Conservation (phyloP, 2,888 invertebrate genomes). For the Trissonchulus sp. region DNA sequence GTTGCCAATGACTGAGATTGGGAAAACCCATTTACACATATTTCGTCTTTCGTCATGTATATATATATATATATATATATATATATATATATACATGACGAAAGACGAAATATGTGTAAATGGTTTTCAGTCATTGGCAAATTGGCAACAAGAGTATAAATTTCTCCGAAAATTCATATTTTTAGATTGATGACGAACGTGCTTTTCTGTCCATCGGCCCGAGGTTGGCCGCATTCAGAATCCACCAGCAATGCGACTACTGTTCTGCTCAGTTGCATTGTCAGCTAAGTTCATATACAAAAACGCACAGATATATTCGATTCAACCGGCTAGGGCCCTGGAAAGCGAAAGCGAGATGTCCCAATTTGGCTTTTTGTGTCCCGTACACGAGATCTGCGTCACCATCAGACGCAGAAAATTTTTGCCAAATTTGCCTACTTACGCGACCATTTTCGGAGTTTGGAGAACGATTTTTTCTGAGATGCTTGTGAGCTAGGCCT, state of each 20-base stretch:
- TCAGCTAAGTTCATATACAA: neutral
- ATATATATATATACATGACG: too few species aligned
- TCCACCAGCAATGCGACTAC: neutral
- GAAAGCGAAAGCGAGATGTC: neutral
- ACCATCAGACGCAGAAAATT: neutral
- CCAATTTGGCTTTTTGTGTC: conserved; percentile 1
- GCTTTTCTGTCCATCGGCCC: neutral
- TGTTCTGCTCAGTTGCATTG: neutral
- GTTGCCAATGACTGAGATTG: too few species aligned
- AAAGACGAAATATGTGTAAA: too few species aligned
- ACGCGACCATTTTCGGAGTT: neutral
- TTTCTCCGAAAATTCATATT: too few species aligned
- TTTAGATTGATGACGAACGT: neutral
- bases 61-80: too few species aligned
- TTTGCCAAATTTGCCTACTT: neutral
- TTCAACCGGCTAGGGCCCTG: neutral
- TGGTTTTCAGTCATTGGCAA: too few species aligned
- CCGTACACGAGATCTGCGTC: neutral
- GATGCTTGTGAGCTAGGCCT: neutral
- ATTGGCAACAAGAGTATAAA: too few species aligned
- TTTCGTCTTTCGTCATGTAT: too few species aligned
- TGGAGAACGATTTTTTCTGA: neutral
- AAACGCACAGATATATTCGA: neutral
- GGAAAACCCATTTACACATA: too few species aligned
- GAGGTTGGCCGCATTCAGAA: neutral